Evolutionary conservation across 2,113 vertebrate genomes (phyloP).

Genomic region (Thinocorus orbignyianus): DNA sequence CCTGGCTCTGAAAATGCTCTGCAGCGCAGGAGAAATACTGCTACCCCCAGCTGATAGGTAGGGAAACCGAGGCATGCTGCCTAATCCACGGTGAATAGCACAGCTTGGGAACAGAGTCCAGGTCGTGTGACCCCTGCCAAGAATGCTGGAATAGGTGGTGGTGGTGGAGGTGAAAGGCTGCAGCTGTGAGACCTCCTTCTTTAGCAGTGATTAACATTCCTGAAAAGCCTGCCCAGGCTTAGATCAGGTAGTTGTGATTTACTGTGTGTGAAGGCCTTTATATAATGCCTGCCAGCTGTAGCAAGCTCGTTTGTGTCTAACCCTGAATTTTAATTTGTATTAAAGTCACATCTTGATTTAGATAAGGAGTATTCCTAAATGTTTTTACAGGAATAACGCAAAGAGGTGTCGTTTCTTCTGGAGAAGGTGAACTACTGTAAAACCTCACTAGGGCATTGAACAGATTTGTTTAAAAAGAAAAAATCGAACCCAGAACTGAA

Average conservation of each 20-base stretch:
- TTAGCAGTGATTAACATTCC: not conserved
- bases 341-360: not conserved
- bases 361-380: not conserved
- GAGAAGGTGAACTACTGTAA: not conserved
- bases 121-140: not conserved
- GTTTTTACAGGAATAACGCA: not conserved
- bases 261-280: not conserved
- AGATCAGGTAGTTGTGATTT: not conserved
- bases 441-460: not conserved
- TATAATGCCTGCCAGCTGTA: not conserved
- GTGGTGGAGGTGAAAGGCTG: not conserved
- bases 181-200: not conserved
- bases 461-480: not conserved
- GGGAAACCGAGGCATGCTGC: not conserved
- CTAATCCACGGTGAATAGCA: not conserved
- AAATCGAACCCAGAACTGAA: not conserved
- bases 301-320: not conserved
- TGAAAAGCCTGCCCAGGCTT: not conserved
- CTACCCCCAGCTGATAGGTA: not conserved
- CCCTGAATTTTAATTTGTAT: slow-evolving; percentile 5
- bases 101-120: not conserved
- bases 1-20: not conserved
- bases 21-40: not conserved
- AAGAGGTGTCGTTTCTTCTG: not conserved
- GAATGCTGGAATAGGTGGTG: not conserved